Base-by-base conservation (phyloP, 2,797 vertebrate species). In the Aselliscus stoliczkanus region DNA sequence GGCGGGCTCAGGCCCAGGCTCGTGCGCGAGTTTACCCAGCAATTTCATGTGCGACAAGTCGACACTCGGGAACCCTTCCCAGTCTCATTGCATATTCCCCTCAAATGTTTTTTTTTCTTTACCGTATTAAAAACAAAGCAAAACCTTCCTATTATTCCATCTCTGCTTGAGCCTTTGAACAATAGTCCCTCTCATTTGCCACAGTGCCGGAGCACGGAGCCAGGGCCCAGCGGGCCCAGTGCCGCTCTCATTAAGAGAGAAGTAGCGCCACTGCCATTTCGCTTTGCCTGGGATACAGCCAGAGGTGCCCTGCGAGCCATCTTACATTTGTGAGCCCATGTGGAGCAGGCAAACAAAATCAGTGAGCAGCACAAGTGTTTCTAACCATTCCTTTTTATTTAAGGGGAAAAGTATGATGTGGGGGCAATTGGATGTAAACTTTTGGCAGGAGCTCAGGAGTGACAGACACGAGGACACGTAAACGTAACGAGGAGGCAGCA, bases 401-500 rank as follows among this genome's bases (percentile, higher is more conserved):
- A 44, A 84, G 54, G 72, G 56, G 17, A 18, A 7, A 13, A n/a
- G 11, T 4, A 11, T 7, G 70, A 80, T 1, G 27, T 20, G 11
- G 25, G 31, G n/a, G 18, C 39, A 5, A 21, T 62, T 4, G 31
- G 47, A 39, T 17, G 34, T 23, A 4, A 73, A 37, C 31, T 50
- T 27, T 27, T 17, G 62, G 86, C 60, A 5, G 76, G n/a, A n/a
- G 31, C 12, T 72, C 60, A 21, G 44, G 73, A 58, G 31, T 10
- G 50, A 69, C 2, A 2, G 44, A 82, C 17, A 0, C 52, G 4
- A 7, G 62, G 29, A 87, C 88, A 62, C 34, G 1, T 1, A 18
- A 13, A 4, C 0, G 25, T 3, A 1, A 12, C 0, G 1, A 82
- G 75, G 20, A 58, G 31, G 56, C 6, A 0, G 62, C 62, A 25